phyloP scores from a whole-genome alignment of 2,113 vertebrate genomes.

The Chinchilla lanigera region DNA sequence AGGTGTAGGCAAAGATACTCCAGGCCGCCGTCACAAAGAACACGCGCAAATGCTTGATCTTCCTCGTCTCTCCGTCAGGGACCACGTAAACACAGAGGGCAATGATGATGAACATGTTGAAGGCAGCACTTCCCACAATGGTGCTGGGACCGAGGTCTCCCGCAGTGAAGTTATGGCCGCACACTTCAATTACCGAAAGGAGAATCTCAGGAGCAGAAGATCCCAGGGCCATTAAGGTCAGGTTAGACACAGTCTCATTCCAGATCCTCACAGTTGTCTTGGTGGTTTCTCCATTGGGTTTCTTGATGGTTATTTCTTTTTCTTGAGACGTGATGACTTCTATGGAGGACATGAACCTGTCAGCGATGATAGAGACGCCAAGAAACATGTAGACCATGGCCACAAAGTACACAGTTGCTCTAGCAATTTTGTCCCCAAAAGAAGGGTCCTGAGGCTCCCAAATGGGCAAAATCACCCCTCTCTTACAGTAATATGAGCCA shows the following conservation, averaged over 20 bases:
- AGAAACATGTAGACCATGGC: slow-evolving; percentile 97
- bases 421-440: slow-evolving; percentile 94
- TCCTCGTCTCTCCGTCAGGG: slow-evolving; percentile 94
- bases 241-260: slow-evolving; percentile 98
- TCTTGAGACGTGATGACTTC: slow-evolving; percentile 99
- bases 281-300: slow-evolving; percentile 94
- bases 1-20: slow-evolving; percentile 98
- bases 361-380: slow-evolving; percentile 97
- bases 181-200: slow-evolving; percentile 97
- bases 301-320: slow-evolving; percentile 95
- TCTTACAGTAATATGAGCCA: slow-evolving; percentile 90
- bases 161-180: slow-evolving; percentile 94
- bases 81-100: slow-evolving; percentile 97
- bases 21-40: slow-evolving; percentile 98
- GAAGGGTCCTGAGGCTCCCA: slow-evolving; percentile 94
- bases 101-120: slow-evolving; percentile 99
- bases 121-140: slow-evolving; percentile 98
- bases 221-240: slow-evolving; percentile 98
- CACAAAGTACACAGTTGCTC: slow-evolving; percentile 96
- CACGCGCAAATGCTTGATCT: slow-evolving; percentile 96
- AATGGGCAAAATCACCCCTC: slow-evolving; percentile 94
- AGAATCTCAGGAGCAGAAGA: slow-evolving; percentile 98
- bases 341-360: slow-evolving; percentile 99
- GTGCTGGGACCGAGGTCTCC: slow-evolving; percentile 97
- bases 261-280: slow-evolving; percentile 96